Evolutionary conservation across 2,113 vertebrate species (phyloP).

Genomic region (Camelus dromedarius): DNA sequence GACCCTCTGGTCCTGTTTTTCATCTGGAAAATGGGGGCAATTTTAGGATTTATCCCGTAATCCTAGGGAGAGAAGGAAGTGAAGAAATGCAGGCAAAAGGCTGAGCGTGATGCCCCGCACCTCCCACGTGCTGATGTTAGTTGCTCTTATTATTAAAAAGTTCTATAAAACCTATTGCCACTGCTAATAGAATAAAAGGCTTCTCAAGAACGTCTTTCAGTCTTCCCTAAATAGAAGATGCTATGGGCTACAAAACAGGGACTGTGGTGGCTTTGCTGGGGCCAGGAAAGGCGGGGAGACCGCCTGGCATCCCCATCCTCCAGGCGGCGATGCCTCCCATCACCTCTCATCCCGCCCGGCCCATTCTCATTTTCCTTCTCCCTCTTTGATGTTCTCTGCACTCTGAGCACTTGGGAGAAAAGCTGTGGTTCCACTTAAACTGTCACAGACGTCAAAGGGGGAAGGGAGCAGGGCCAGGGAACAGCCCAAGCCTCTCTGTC

Average conservation of each 20-base stretch:
- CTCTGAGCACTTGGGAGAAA: background rate
- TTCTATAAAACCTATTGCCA: background rate
- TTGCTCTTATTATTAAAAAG: background rate
- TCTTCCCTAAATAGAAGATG: background rate
- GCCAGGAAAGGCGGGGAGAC: background rate
- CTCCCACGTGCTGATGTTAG: no score
- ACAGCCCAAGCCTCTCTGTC: background rate
- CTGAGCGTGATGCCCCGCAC: background rate
- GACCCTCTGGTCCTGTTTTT: background rate
- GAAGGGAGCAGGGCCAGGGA: background rate
- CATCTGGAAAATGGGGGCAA: background rate
- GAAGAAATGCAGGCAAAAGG: background rate
- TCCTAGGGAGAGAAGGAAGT: background rate
- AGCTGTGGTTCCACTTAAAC: background rate
- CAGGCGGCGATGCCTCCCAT: rapidly evolving
- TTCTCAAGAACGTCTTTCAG: background rate
- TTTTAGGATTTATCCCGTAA: background rate
- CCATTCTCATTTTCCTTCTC: background rate
- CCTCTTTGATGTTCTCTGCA: background rate
- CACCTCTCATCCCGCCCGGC: background rate
- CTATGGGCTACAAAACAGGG: background rate
- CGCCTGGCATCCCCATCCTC: rapidly evolving
- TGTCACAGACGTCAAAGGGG: background rate
- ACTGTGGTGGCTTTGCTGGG: background rate
- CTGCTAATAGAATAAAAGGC: background rate